phyloP scores from a whole-genome alignment of 2,797 vertebrate species.

The Gymnocypris eckloni region DNA sequence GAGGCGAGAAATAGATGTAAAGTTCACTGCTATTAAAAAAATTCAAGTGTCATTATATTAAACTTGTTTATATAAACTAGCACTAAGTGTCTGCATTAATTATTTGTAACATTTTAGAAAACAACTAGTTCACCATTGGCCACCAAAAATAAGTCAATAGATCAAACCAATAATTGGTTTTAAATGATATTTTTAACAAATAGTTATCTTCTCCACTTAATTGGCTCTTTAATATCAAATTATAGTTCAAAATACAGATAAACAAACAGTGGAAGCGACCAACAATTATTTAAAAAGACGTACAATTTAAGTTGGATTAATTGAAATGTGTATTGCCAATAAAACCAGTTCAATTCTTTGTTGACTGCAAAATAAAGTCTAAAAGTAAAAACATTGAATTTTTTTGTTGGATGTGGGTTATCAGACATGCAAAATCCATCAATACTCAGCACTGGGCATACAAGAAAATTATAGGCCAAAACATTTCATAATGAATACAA shows the following conservation, averaged over 20 bases:
- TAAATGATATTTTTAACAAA: background rate
- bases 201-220: background rate
- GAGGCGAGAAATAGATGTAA: background rate
- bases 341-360: background rate
- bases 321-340: background rate
- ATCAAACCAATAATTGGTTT: background rate
- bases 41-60: background rate
- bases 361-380: background rate
- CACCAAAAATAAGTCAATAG: background rate
- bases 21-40: background rate
- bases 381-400: background rate
- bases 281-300: background rate
- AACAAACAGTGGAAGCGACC: background rate
- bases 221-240: background rate
- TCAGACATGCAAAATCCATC: too few relatives aligned
- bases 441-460: background rate
- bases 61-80: background rate
- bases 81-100: background rate
- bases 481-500: background rate
- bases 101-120: background rate
- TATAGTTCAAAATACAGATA: background rate
- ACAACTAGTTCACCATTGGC: background rate
- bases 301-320: background rate
- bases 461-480: background rate
- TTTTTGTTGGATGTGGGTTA: background rate